Conservation (phyloP, 2,113 vertebrate genomes). For the Garra rufa region DNA sequence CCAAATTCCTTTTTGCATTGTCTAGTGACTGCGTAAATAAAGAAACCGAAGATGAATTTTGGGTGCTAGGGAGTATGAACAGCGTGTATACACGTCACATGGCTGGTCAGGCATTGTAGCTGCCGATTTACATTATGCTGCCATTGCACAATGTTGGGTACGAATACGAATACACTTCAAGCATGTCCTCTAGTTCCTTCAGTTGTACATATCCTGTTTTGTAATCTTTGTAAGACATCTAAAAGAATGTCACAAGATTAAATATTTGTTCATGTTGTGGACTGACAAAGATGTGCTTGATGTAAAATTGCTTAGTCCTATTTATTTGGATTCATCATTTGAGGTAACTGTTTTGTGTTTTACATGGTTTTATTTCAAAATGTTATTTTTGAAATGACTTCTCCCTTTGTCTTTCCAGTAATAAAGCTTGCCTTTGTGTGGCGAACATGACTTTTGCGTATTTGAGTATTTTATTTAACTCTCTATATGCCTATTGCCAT, state of each 20-base stretch:
- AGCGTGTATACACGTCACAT: constrained; percentile 57
- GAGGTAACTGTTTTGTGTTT: constrained; percentile 59
- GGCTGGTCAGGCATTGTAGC: constrained; percentile 63
- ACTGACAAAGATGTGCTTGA: constrained; percentile 69
- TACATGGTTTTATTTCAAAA: constrained; percentile 69
- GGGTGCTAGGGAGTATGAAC: constrained; percentile 57
- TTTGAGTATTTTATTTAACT: not conserved
- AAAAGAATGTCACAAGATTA: constrained; percentile 63
- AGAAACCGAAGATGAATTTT: constrained; percentile 51
- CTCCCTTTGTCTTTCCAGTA: constrained; percentile 66
- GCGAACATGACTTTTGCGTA: constrained; percentile 55
- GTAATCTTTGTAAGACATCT: constrained; percentile 75
- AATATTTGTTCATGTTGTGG: constrained; percentile 55
- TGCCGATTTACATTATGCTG: constrained; percentile 68
- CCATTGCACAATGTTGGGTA: constrained; percentile 75
- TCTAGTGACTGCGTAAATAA: constrained; percentile 74
- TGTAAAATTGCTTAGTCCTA: constrained; percentile 68
- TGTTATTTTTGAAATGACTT: constrained; percentile 49
- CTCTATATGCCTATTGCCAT: no score
- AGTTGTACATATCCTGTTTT: constrained; percentile 81
- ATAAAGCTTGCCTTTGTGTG: constrained; percentile 78
- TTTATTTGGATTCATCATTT: constrained; percentile 74
- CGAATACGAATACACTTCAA: constrained; percentile 74
- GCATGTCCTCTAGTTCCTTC: constrained; percentile 77
- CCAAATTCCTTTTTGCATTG: constrained; percentile 72